Evolutionary conservation across 2,888 invertebrate genomes (phyloP), one percentile per base, ranked within the genome.

Genomic region (Platycheirus rosarum): DNA sequence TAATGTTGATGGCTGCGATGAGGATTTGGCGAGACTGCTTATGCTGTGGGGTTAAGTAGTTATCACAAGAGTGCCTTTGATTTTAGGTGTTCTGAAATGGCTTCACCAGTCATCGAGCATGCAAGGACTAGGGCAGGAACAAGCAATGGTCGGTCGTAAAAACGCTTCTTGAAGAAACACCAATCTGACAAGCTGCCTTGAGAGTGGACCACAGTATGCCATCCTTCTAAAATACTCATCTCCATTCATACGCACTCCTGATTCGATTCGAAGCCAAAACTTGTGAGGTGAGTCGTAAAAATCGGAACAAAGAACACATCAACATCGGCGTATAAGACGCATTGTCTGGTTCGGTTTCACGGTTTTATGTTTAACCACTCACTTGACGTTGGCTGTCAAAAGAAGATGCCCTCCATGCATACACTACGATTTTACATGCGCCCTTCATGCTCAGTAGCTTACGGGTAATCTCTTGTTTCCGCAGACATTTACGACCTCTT

Each of bases 401-500:
- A 71, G 35, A 60, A 76, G 40, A 7, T 23, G 66, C 46, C 49
- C 37, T 55, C 63, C 55, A 8, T 60, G 26, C 9, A 32, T 29
- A 6, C 14, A 7, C 13, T 14, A 23, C 5, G 14, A 76, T 68
- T 73, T 73, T 63, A 63, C 77, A 70, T 66, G 70, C 76, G 14
- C 29, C 32, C 65, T 37, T n/a, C 32, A 53, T 60, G 68, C 51
- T 57, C 35, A 29, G 70, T 80, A 66, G 70, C 48, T 82, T 76
- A 82, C 20, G 53, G 46, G 53, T 80, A 80, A 76, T 80, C 80
- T 66, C 46, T 62, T 55, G 76, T 68, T 82, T 77, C 82, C 82
- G 77, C 18, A 57, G 69, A 85, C 68, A 86, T 89, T 89, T 88
- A 89, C 87, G 86, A 86, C 84, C 84, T 87, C 37, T 89, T 90